phyloP scores from a whole-genome alignment of 2,797 vertebrate species.

The Typhlichthys eigenmanni region DNA sequence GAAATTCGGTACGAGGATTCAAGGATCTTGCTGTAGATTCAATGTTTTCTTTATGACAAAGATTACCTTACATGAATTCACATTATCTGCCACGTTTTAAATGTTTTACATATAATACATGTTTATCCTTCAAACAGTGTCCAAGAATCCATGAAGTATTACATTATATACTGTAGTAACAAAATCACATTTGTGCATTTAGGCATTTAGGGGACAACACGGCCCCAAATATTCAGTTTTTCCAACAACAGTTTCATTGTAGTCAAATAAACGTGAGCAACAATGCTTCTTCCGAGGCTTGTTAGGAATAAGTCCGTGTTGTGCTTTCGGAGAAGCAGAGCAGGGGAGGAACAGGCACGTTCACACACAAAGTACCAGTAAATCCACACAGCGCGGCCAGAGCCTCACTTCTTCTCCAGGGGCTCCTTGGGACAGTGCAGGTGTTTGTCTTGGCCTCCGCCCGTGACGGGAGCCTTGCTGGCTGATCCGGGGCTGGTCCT shows the following conservation, averaged over 20 bases:
- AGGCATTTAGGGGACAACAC: conserved; percentile 47
- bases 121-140: conserved; percentile 56
- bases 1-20: neutral
- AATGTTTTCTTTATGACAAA: conserved; percentile 57
- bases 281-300: conserved; percentile 48
- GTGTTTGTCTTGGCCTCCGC: conserved; percentile 75
- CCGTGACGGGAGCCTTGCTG: conserved; percentile 65
- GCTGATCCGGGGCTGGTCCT: conserved; percentile 66
- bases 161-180: conserved; percentile 46
- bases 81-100: conserved; percentile 70
- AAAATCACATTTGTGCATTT: conserved; percentile 65
- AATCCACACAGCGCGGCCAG: conserved; percentile 60
- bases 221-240: conserved; percentile 57
- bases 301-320: conserved; percentile 57
- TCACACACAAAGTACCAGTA: conserved; percentile 58
- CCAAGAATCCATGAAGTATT: conserved; percentile 64
- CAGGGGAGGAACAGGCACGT: conserved; percentile 47
- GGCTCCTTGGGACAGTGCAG: conserved; percentile 81
- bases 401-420: conserved; percentile 83
- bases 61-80: conserved; percentile 66
- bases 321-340: conserved; percentile 57
- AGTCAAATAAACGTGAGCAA: conserved; percentile 69
- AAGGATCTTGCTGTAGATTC: conserved; percentile 28
- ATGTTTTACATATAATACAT: conserved; percentile 44
- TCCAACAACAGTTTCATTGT: conserved; percentile 66